These are phyloP conservation scores for Pseudomyrmex flavicornis DNA, from an alignment of 1,140 invertebrate genomes.

Conservation along the genomic window DNA sequence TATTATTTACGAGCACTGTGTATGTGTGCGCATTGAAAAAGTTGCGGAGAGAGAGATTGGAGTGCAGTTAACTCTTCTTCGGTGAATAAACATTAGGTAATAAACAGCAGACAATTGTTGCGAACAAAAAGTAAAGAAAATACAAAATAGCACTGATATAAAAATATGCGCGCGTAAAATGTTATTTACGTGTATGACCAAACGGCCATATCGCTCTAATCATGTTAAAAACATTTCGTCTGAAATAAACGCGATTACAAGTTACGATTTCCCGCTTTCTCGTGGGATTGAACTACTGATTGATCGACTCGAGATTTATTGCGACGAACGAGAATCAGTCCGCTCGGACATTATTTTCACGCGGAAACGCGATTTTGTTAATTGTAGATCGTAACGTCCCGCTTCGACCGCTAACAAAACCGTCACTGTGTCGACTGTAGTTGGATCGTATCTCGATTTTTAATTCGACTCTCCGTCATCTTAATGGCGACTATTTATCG, in stretches of 20 bases:
- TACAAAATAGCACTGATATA: not conserved
- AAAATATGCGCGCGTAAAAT: constrained; percentile 7
- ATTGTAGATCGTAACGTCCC: not conserved
- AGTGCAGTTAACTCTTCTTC: not conserved
- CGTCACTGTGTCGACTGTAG: constrained; percentile 43
- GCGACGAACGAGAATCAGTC: not conserved
- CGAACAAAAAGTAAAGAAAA: constrained; percentile 3
- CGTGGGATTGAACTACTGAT: constrained; percentile 30
- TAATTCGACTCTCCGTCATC: constrained; percentile 24
- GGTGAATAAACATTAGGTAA: constrained; percentile 26
- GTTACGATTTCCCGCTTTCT: constrained; percentile 12
- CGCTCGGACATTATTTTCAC: not conserved
- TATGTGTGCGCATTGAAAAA: not conserved
- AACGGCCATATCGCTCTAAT: not conserved
- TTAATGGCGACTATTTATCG: constrained; percentile 55
- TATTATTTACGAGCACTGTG: not conserved
- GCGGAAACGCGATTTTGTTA: constrained; percentile 13
- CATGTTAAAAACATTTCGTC: constrained; percentile 24
- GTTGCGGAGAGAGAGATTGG: not conserved
- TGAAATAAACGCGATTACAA: constrained; percentile 39
- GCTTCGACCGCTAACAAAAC: constrained; percentile 22
- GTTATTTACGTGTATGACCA: constrained; percentile 45
- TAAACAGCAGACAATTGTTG: constrained; percentile 15
- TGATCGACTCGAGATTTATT: constrained; percentile 45
- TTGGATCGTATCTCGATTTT: constrained; percentile 45